Conservation (phyloP, 2,113 vertebrate genomes). For the Sturnus vulgaris region DNA sequence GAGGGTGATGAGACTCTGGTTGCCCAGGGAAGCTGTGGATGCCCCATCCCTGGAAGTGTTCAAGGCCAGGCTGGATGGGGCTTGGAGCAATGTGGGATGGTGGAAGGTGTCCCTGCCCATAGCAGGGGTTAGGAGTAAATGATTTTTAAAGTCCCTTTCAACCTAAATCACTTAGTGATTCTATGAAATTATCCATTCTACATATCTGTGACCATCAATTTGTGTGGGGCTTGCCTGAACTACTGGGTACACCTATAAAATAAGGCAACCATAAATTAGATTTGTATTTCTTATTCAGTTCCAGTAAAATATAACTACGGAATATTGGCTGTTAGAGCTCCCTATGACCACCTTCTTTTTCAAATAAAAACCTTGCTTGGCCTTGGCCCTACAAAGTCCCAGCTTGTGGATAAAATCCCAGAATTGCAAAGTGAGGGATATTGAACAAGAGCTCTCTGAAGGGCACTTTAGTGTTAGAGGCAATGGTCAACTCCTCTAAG, state of each 20-base stretch:
- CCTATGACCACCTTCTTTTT: too few species aligned
- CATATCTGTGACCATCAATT: accelerated
- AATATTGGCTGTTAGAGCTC: background rate
- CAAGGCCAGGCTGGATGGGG: accelerated
- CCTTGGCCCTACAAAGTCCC: background rate
- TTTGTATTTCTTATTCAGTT: accelerated
- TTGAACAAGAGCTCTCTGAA: background rate
- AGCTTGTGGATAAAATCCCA: background rate
- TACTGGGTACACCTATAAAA: accelerated
- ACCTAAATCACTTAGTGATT: background rate
- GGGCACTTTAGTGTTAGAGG: background rate
- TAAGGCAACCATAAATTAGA: accelerated
- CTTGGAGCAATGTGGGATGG: background rate
- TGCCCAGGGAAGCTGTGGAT: background rate
- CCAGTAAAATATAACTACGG: background rate
- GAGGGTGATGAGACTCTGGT: accelerated
- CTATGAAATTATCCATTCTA: background rate
- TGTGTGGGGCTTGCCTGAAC: background rate
- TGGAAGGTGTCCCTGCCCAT: background rate
- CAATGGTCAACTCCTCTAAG: background rate
- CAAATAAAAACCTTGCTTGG: accelerated
- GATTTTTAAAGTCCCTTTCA: background rate
- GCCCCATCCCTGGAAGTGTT: background rate
- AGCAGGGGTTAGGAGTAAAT: background rate
- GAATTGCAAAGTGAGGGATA: background rate